These are phyloP conservation scores for Plagodis dolabraria DNA, from an alignment of 2,888 invertebrate genomes.

Conservation along the genomic window DNA sequence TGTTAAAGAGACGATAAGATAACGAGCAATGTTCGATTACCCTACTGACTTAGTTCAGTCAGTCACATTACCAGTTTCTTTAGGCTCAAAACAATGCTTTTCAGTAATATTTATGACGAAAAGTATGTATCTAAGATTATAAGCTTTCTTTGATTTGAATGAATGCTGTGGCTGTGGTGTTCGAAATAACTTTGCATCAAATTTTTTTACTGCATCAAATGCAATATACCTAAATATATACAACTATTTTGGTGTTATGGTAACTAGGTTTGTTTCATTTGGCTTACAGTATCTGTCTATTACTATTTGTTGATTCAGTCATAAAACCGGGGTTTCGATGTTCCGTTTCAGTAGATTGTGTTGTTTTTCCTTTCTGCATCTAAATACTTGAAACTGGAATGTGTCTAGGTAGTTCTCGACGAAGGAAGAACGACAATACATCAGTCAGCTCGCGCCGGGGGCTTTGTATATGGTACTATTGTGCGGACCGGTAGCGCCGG, in stretches of 20 bases:
- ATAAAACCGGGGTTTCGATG: too few species aligned
- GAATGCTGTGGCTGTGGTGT: too few species aligned
- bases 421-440: constrained; percentile 21
- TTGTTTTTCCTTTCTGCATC: constrained; percentile 13
- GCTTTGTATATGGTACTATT: constrained; percentile 60
- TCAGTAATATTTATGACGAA: not conserved
- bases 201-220: too few species aligned
- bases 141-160: too few species aligned
- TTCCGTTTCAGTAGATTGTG: not conserved
- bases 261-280: too few species aligned
- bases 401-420: constrained; percentile 13
- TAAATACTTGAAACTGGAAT: constrained; percentile 18
- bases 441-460: constrained; percentile 38
- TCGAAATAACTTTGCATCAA: too few species aligned
- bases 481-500: constrained; percentile 74
- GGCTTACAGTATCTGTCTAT: too few species aligned
- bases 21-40: constrained; percentile 12
- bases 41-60: constrained; percentile 11
- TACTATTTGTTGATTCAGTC: too few species aligned
- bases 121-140: not conserved
- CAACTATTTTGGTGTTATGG: too few species aligned
- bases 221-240: too few species aligned
- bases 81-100: not conserved
- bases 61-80: constrained; percentile 4
- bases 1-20: too few species aligned